These are phyloP conservation scores for Bedellia somnulentella DNA, from an alignment of 2,888 invertebrate genomes.

Conservation along the genomic window DNA sequence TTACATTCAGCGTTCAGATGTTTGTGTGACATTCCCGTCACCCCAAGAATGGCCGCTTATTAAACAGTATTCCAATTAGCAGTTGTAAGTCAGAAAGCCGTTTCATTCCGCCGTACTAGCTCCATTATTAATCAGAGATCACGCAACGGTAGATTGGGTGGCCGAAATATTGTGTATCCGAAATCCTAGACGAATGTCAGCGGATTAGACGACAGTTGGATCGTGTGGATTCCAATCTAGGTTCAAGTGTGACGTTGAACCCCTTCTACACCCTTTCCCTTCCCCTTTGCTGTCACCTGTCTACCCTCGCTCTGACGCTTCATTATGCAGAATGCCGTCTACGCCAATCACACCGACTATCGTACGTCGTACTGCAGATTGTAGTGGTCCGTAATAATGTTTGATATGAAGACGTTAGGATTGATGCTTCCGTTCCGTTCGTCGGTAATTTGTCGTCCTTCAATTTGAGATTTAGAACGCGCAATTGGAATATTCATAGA, in stretches of 20 bases:
- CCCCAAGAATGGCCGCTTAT: no score
- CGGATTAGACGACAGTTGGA: slow-evolving; percentile 23
- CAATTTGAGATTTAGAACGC: no score
- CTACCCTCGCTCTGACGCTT: slow-evolving; percentile 27
- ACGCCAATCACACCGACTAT: slow-evolving; percentile 56
- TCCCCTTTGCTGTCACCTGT: slow-evolving; percentile 10
- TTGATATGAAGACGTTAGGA: slow-evolving; percentile 2
- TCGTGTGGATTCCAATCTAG: slow-evolving; percentile 39
- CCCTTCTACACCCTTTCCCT: slow-evolving; percentile 13
- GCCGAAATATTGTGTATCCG: slow-evolving; percentile 3
- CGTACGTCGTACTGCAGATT: no score
- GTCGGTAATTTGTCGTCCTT: no score
- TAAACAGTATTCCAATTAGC: no score
- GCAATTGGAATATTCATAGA: no score
- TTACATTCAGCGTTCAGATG: no score
- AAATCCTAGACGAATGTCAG: slow-evolving; percentile 19
- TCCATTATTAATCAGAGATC: slow-evolving; percentile 3
- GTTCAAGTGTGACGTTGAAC: slow-evolving; percentile 14
- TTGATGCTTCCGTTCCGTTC: no score
- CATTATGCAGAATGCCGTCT: slow-evolving; percentile 45
- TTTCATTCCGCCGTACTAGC: no score
- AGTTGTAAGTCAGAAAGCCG: no score
- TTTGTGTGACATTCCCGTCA: no score
- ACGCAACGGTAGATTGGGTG: slow-evolving; percentile 1
- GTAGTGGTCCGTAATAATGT: slow-evolving; percentile 1